Percentiles rank a stretch among this genome's conserved stretches.
Evolutionary conservation across 2,113 vertebrate genomes (phyloP).

Genomic region (Diphyllodes magnificus): DNA sequence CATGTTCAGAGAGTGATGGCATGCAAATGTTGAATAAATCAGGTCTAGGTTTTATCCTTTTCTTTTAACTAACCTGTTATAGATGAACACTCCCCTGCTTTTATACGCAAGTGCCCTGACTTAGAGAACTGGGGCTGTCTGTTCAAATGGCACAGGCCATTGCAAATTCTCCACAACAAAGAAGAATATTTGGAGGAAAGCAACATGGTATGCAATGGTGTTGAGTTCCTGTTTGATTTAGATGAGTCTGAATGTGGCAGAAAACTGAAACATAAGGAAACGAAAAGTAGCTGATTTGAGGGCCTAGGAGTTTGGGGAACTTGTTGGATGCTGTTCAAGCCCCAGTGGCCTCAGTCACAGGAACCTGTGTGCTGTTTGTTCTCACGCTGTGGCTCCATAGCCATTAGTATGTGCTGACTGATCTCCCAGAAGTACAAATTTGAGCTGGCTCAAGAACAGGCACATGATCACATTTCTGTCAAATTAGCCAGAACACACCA

Average conservation of each 20-base stretch:
- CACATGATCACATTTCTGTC: conserved; percentile 52
- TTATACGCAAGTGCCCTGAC: neutral
- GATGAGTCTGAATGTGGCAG: neutral
- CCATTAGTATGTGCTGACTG: conserved; percentile 6
- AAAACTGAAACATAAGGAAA: neutral
- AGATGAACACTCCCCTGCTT: neutral
- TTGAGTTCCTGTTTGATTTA: neutral
- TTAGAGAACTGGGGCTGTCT: neutral
- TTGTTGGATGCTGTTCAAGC: neutral
- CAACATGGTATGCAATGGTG: neutral
- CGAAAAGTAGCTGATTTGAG: neutral
- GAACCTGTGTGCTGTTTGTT: neutral
- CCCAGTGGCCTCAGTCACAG: neutral
- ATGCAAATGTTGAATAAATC: neutral
- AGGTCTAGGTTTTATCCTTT: neutral
- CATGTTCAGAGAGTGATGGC: neutral
- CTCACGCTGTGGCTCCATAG: neutral
- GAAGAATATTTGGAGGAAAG: neutral
- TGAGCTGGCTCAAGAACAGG: conserved; percentile 1
- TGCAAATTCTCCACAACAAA: neutral
- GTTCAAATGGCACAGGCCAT: neutral
- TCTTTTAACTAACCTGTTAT: neutral
- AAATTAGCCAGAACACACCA: conserved; percentile 19
- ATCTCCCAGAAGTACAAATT: conserved; percentile 32
- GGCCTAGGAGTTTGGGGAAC: neutral